These are phyloP conservation scores for Palythoa caribaeorum DNA, from an alignment of 92 coral and sea anemone species.

Conservation along the genomic window DNA sequence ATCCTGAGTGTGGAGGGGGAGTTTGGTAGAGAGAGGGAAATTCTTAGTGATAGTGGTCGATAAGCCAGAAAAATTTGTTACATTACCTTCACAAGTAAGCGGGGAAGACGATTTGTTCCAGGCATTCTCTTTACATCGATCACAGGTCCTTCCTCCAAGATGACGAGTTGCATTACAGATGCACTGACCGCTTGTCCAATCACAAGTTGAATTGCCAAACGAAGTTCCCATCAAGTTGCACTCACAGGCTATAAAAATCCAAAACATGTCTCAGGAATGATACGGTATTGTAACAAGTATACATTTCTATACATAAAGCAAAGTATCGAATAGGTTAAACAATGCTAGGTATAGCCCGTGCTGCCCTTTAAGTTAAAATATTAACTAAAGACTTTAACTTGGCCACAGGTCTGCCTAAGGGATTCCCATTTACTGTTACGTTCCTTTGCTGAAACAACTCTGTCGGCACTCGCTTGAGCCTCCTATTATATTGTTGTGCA, in stretches of 20 bases:
- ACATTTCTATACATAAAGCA: background rate
- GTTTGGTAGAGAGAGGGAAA: background rate
- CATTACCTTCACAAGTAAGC: constrained; percentile 82
- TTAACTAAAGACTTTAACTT: background rate
- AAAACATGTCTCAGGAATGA: background rate
- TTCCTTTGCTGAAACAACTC: no score
- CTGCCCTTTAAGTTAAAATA: no score
- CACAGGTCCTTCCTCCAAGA: constrained; percentile 85
- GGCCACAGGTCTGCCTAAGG: no score
- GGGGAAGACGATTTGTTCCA: constrained; percentile 80
- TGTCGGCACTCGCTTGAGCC: no score
- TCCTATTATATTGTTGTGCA: no score
- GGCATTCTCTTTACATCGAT: constrained; percentile 87
- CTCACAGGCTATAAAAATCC: constrained; percentile 66
- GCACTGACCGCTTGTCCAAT: constrained; percentile 88
- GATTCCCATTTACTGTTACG: no score
- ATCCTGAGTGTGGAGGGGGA: background rate
- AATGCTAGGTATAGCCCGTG: background rate
- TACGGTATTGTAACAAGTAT: background rate
- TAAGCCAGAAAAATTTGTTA: background rate
- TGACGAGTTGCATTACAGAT: constrained; percentile 80
- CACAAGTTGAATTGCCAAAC: constrained; percentile 79
- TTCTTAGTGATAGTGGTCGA: background rate
- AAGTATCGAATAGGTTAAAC: background rate
- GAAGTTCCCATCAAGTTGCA: constrained; percentile 77